A percentile compares a stretch with the other conserved stretches of the same genome.
phyloP scores from a whole-genome alignment of 2,113 vertebrate genomes.

The Channa maculata region DNA sequence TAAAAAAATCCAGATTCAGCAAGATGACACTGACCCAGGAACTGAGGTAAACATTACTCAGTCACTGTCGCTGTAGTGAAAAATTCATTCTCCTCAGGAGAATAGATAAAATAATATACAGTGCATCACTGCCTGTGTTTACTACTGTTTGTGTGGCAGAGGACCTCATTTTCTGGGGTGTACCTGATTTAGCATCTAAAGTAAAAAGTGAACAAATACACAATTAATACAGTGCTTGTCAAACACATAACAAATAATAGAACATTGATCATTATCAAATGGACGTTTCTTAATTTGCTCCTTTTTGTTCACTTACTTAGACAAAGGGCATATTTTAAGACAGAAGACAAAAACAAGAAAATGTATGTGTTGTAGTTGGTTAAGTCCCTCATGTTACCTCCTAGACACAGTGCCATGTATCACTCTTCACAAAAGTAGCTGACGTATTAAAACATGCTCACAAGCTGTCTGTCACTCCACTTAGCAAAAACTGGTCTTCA shows the following conservation, averaged over 20 bases:
- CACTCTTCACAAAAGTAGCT: constrained; percentile 41
- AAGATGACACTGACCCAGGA: neutral
- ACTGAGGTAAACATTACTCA: neutral
- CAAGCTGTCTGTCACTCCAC: constrained; percentile 52
- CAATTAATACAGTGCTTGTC: neutral
- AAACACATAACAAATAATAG: neutral
- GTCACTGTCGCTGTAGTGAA: neutral
- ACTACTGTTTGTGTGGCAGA: neutral
- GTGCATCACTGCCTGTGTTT: neutral
- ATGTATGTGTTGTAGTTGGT: neutral
- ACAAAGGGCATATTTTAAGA: neutral
- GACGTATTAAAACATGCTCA: constrained; percentile 51
- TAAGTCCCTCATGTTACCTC: constrained; percentile 13
- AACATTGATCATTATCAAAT: neutral
- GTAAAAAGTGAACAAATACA: neutral
- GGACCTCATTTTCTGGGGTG: neutral
- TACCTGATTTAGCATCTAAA: neutral
- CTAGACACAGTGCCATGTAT: constrained; percentile 20
- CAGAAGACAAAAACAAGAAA: neutral
- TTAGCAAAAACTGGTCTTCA: constrained; percentile 59
- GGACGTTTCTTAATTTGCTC: neutral
- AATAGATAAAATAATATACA: neutral
- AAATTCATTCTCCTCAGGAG: neutral
- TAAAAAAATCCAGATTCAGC: neutral
- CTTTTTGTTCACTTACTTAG: neutral